A percentile compares a stretch with the other conserved stretches of the same genome.
phyloP scores from a whole-genome alignment of 2,797 vertebrate genomes.

The Tenualosa ilisha region DNA sequence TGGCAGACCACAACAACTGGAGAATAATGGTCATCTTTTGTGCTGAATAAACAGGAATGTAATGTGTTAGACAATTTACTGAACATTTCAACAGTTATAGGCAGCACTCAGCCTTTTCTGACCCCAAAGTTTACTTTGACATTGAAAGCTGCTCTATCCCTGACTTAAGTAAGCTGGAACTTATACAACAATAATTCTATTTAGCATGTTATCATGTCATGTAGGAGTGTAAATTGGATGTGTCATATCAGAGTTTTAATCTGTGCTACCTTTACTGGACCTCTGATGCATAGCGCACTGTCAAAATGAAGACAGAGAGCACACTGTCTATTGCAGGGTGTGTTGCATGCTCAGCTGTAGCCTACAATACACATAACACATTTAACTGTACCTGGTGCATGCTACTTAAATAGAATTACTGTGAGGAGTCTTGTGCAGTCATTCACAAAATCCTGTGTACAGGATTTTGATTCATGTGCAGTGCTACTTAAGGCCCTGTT shows the following conservation, averaged over 20 bases:
- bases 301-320: conserved; percentile 3
- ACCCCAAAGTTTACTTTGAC: too few relatives aligned
- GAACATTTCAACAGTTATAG: neutral
- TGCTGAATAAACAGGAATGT: conserved; percentile 5
- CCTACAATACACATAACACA: neutral
- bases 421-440: neutral
- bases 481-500: neutral
- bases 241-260: neutral
- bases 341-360: conserved; percentile 5
- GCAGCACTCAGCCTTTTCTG: neutral
- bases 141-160: too few relatives aligned
- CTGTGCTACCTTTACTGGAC: neutral
- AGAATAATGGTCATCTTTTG: neutral
- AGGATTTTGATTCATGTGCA: neutral
- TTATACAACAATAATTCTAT: neutral
- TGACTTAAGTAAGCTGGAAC: too few relatives aligned
- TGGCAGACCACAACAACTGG: neutral
- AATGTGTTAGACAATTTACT: neutral
- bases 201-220: neutral
- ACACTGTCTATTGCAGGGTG: neutral
- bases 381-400: conserved; percentile 13
- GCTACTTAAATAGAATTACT: neutral
- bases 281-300: conserved; percentile 30
- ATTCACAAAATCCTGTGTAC: neutral
- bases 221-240: neutral